These are phyloP conservation scores for Kryphioiulus occultus DNA, from an alignment of 2,888 invertebrate species.

Conservation along the genomic window DNA sequence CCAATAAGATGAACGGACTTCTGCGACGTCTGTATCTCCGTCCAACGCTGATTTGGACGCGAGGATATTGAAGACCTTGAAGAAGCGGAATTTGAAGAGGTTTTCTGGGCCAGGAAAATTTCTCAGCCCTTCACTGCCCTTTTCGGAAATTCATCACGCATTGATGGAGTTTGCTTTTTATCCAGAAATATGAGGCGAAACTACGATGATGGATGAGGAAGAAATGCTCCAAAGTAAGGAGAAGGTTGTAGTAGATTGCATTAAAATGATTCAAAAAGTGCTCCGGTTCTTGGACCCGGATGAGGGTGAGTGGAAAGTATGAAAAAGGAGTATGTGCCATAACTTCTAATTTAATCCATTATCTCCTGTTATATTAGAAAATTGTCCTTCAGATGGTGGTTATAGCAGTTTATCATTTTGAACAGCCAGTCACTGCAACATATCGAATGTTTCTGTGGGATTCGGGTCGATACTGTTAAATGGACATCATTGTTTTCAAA, in stretches of 20 bases:
- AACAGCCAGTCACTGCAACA: too few species aligned
- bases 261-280: constrained; percentile 14
- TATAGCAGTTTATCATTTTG: too few species aligned
- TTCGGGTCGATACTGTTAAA: too few species aligned
- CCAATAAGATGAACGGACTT: not conserved
- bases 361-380: too few species aligned
- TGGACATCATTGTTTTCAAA: too few species aligned
- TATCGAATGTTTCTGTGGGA: too few species aligned
- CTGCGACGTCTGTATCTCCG: constrained; percentile 7
- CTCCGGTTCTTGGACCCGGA: not conserved
- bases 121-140: constrained; percentile 32
- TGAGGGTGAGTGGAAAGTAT: too few species aligned
- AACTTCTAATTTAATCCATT: too few species aligned
- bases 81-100: not conserved
- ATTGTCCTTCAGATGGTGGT: too few species aligned
- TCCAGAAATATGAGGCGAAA: not conserved
- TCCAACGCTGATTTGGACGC: not conserved
- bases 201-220: not conserved
- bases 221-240: not conserved
- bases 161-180: not conserved
- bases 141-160: not conserved
- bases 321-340: not conserved
- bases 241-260: not conserved
- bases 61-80: not conserved
- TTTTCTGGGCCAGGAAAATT: constrained; percentile 2